These are phyloP conservation scores for Helleia helle DNA, from an alignment of 2,888 invertebrate genomes.

Conservation along the genomic window DNA sequence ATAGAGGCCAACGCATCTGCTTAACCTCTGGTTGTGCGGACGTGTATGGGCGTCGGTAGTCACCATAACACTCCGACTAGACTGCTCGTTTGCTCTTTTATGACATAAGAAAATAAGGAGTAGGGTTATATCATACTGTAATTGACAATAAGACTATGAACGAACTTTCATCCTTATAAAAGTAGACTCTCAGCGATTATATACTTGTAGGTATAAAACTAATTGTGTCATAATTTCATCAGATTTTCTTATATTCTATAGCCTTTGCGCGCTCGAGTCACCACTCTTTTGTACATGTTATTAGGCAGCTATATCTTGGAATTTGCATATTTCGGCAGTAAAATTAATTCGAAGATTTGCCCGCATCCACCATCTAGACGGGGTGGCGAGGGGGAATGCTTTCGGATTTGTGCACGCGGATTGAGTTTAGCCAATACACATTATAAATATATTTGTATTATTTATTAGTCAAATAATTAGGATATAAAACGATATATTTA, in stretches of 20 bases:
- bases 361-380: conserved; percentile 58
- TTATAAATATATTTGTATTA: conserved; percentile 1
- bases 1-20: no score
- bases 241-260: conserved; percentile 29
- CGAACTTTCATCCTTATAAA: neutral
- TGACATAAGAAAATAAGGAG: no score
- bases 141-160: no score
- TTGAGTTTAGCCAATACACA: conserved; percentile 43
- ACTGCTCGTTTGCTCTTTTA: no score
- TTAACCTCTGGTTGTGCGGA: no score
- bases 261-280: conserved; percentile 51
- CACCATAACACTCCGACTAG: no score
- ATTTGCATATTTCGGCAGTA: conserved; percentile 75
- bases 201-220: conserved; percentile 22
- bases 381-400: conserved; percentile 42
- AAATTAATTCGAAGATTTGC: conserved; percentile 76
- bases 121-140: no score
- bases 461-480: no score
- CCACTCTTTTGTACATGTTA: conserved; percentile 75
- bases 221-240: neutral
- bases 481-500: no score
- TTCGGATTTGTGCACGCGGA: conserved; percentile 65
- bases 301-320: conserved; percentile 68
- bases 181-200: neutral
- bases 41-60: no score